These are phyloP conservation scores for Cataglyphis livida DNA, from an alignment of 2,888 invertebrate genomes.

Conservation along the genomic window DNA sequence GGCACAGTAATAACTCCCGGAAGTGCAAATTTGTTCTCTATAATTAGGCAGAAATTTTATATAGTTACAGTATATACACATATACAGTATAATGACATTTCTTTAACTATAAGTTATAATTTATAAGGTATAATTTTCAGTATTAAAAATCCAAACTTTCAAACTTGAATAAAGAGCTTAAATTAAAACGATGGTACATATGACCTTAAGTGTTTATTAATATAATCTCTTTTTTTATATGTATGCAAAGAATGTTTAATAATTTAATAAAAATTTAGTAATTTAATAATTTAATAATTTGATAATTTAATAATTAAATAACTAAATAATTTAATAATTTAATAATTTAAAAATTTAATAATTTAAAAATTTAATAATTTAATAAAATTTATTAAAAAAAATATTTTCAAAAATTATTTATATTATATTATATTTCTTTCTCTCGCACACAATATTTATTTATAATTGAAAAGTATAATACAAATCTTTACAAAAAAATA, in stretches of 20 bases:
- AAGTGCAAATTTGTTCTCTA: constrained; percentile 51
- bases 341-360: background rate
- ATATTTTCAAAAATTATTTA: background rate
- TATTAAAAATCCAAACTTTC: background rate
- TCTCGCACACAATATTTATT: background rate
- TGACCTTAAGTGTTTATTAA: background rate
- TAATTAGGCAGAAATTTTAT: constrained; percentile 52
- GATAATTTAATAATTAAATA: background rate
- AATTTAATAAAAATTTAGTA: background rate
- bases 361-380: background rate
- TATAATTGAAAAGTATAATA: background rate
- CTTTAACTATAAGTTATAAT: constrained; percentile 20
- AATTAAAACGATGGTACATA: background rate
- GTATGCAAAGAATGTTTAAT: background rate
- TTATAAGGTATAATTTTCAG: background rate
- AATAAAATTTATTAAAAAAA: no score
- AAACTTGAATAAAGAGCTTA: background rate
- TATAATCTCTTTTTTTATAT: background rate
- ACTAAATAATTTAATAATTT: background rate
- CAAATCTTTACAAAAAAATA: background rate
- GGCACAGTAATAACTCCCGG: constrained; percentile 39
- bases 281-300: background rate
- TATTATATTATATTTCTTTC: background rate
- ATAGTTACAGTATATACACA: constrained; percentile 23
- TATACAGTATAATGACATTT: constrained; percentile 6